These are phyloP conservation scores for Pammene aurita DNA, from an alignment of 2,888 invertebrate species.

Conservation along the genomic window DNA sequence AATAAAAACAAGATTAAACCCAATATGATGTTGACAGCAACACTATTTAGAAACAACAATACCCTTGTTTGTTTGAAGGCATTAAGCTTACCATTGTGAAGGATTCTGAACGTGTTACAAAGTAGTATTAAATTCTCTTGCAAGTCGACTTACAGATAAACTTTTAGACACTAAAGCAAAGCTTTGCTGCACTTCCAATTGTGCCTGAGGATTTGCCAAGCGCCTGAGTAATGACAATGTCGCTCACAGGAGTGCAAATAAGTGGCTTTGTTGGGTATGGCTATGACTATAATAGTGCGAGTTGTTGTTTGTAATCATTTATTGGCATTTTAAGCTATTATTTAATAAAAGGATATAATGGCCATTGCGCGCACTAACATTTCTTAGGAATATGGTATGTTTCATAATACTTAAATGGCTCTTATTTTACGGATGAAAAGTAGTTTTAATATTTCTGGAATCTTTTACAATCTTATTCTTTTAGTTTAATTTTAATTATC, in stretches of 20 bases:
- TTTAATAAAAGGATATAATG: not conserved
- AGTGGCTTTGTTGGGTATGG: constrained; percentile 9
- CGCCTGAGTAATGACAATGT: constrained; percentile 28
- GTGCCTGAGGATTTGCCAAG: constrained; percentile 34
- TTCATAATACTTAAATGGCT: no score
- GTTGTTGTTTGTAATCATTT: constrained; percentile 1
- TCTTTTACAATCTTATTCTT: no score
- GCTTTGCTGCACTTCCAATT: constrained; percentile 35
- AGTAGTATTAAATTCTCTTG: constrained; percentile 39
- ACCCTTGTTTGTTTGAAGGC: not conserved
- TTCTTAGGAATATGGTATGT: no score
- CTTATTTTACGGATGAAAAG: no score
- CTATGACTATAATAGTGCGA: not conserved
- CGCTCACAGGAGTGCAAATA: constrained; percentile 17
- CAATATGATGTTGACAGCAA: no score
- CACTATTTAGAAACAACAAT: no score
- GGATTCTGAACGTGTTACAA: constrained; percentile 33
- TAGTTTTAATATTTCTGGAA: no score
- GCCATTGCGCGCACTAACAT: not conserved
- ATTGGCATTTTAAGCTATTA: not conserved
- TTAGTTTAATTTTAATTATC: no score
- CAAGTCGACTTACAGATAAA: constrained; percentile 41
- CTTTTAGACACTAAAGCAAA: constrained; percentile 36
- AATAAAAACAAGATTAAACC: no score
- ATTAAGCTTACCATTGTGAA: constrained; percentile 18